A percentile compares a stretch with the other conserved stretches of the same genome.
These are phyloP conservation scores for Dysdera silvatica DNA, from an alignment of 1,140 invertebrate genomes.

Conservation along the genomic window DNA sequence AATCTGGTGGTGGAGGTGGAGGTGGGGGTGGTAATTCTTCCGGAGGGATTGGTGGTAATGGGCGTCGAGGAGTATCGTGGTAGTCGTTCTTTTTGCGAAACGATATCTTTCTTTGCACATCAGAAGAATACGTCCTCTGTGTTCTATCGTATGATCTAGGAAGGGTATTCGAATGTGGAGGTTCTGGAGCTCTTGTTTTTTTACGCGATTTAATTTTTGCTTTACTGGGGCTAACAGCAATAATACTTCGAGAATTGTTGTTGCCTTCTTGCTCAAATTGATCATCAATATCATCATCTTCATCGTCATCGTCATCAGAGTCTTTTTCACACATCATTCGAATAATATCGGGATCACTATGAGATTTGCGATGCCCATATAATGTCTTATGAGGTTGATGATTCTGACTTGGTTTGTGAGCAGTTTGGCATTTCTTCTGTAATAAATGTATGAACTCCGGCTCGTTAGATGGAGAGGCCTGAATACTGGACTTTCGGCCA, in stretches of 20 bases:
- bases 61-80: conserved; percentile 11
- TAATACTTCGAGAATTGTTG: conserved; percentile 14
- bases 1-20: conserved; percentile 22
- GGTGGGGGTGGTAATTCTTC: conserved; percentile 23
- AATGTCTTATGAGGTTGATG: conserved; percentile 7
- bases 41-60: conserved; percentile 17
- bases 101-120: too few species aligned
- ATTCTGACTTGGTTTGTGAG: not conserved
- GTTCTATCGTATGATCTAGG: conserved; percentile 8
- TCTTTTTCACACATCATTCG: conserved; percentile 8
- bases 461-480: not conserved
- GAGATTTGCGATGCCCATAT: conserved; percentile 20
- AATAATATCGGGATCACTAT: conserved; percentile 26
- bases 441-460: conserved; percentile 11
- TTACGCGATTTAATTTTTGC: conserved; percentile 26
- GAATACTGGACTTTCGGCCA: conserved; percentile 46
- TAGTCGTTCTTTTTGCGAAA: too few species aligned
- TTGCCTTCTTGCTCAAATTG: not conserved
- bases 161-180: conserved; percentile 16
- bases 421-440: conserved; percentile 1
- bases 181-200: conserved; percentile 15
- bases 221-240: conserved; percentile 24
- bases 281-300: conserved; percentile 1
- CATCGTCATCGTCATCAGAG: not conserved
- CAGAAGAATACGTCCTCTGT: too few species aligned